These are phyloP conservation scores for Leptopilina boulardi DNA, from an alignment of 1,140 invertebrate genomes.

Conservation along the genomic window DNA sequence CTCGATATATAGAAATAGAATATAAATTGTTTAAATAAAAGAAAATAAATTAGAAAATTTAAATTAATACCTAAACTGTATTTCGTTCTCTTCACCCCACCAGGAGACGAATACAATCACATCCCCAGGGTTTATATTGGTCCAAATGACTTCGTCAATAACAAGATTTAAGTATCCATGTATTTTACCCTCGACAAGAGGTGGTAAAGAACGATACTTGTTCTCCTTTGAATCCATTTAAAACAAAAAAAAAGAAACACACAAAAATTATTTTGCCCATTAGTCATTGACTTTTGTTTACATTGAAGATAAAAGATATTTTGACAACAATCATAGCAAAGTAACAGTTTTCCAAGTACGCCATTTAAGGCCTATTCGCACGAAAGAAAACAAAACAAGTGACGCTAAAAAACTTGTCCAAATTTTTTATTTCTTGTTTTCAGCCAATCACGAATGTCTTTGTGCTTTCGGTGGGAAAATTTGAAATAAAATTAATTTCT, in stretches of 20 bases:
- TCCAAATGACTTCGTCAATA: conserved; percentile 69
- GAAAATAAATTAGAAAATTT: conserved; percentile 19
- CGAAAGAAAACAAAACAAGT: too few relatives aligned
- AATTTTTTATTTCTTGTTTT: too few relatives aligned
- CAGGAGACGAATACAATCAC: conserved; percentile 65
- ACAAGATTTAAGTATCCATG: conserved; percentile 66
- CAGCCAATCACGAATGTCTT: too few relatives aligned
- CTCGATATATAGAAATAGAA: neutral
- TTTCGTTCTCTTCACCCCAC: conserved; percentile 70
- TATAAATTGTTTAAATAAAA: neutral
- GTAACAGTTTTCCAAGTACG: too few relatives aligned
- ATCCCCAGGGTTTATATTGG: conserved; percentile 58
- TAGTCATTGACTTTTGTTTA: conserved; percentile 26
- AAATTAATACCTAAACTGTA: conserved; percentile 65
- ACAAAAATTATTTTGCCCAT: neutral
- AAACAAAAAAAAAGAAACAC: conserved; percentile 26
- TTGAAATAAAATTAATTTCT: too few relatives aligned
- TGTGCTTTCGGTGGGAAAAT: too few relatives aligned
- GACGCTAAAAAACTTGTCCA: too few relatives aligned
- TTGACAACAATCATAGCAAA: neutral
- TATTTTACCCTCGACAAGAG: conserved; percentile 69
- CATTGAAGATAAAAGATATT: conserved; percentile 1
- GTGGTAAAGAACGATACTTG: conserved; percentile 63
- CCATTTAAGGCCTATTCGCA: too few relatives aligned
- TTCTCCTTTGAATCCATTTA: conserved; percentile 65